A percentile compares a stretch with the other conserved stretches of the same genome.
Evolutionary conservation across 2,797 vertebrate genomes (phyloP).

Genomic region (Mastacembelus armatus): DNA sequence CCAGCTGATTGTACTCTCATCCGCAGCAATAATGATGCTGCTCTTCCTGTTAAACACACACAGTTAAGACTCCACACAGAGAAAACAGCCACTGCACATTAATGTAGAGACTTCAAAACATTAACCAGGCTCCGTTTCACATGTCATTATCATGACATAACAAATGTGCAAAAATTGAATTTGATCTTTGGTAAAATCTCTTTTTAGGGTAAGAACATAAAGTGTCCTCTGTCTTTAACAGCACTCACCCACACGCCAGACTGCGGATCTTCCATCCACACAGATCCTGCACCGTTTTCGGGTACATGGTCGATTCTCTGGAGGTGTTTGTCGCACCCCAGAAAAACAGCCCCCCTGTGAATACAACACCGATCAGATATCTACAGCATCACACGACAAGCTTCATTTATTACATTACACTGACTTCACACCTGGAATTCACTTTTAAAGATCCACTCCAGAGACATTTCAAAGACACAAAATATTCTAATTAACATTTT

Average conservation of each 20-base stretch:
- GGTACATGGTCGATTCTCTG: slow-evolving; percentile 98
- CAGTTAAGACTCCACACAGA: not conserved
- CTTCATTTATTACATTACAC: not conserved
- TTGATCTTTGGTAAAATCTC: no score
- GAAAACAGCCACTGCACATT: no score
- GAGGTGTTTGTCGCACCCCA: slow-evolving; percentile 98
- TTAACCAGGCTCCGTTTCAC: no score
- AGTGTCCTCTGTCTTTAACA: no score
- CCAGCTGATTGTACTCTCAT: slow-evolving; percentile 98
- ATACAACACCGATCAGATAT: not conserved
- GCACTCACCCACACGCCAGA: slow-evolving; percentile 92
- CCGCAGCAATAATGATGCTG: slow-evolving; percentile 93
- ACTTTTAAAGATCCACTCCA: no score
- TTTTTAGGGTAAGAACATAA: no score
- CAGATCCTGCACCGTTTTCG: slow-evolving; percentile 95
- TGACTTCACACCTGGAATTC: no score
- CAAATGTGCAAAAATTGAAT: no score
- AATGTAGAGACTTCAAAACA: not conserved
- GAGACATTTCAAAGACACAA: no score
- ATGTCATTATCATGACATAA: no score
- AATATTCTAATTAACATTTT: no score
- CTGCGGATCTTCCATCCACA: slow-evolving; percentile 96
- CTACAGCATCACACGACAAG: not conserved
- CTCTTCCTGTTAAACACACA: slow-evolving; percentile 87
- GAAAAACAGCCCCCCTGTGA: slow-evolving; percentile 92